These are phyloP conservation scores for Pangasianodon gigas DNA, from an alignment of 2,113 vertebrate species.

Conservation along the genomic window DNA sequence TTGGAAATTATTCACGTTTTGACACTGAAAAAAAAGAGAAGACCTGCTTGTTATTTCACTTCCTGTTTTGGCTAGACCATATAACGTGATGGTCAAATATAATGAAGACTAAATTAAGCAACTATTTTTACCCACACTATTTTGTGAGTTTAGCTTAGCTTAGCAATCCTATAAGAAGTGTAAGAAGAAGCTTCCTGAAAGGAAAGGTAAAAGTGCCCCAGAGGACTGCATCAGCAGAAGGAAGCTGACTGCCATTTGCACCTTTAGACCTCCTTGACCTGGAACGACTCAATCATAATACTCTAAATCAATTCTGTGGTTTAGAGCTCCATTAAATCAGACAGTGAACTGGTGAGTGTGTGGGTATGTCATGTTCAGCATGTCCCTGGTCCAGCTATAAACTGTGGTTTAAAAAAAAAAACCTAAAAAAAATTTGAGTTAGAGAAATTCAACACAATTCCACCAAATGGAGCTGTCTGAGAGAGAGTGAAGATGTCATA, in stretches of 20 bases:
- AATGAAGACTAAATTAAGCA: background rate
- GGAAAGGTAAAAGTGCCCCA: background rate
- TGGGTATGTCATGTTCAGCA: constrained; percentile 51
- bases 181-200: background rate
- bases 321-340: constrained; percentile 65
- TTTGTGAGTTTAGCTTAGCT: background rate
- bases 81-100: background rate
- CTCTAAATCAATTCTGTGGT: constrained; percentile 24
- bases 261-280: background rate
- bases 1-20: constrained; percentile 9
- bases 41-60: background rate
- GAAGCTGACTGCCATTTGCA: constrained; percentile 4
- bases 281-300: background rate
- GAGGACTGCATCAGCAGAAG: background rate
- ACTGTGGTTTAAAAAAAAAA: constrained; percentile 42
- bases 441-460: constrained; percentile 56
- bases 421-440: constrained; percentile 24
- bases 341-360: constrained; percentile 37
- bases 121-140: background rate
- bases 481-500: constrained; percentile 54
- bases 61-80: background rate
- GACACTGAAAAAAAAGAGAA: background rate
- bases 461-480: constrained; percentile 66
- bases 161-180: background rate
- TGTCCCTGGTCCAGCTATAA: constrained; percentile 61